Evolutionary conservation across 2,888 invertebrate species (phyloP).

Genomic region (Pecten maximus): DNA sequence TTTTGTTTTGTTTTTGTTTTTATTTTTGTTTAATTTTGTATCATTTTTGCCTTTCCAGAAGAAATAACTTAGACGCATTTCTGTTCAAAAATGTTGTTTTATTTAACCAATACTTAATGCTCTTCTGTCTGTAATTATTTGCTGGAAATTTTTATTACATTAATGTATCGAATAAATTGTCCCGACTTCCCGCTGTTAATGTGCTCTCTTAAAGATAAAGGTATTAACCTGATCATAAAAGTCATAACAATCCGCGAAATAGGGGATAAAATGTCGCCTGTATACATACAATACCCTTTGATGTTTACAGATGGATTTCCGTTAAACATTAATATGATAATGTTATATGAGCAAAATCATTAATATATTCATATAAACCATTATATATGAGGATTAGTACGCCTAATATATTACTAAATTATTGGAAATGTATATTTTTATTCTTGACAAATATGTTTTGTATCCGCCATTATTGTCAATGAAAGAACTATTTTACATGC

Average conservation of each 20-base stretch:
- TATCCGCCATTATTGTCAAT: no score
- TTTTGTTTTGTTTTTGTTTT: no score
- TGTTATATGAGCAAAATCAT: constrained; percentile 3
- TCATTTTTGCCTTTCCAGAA: no score
- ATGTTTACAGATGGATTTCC: background rate
- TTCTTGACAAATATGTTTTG: no score
- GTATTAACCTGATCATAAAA: background rate
- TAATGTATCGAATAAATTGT: background rate
- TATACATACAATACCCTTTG: background rate
- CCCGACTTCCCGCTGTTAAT: background rate
- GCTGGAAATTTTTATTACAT: background rate
- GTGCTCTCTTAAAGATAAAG: background rate
- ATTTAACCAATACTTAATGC: no score
- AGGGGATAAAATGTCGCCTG: background rate
- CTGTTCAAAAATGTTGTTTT: no score
- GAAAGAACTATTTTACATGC: no score
- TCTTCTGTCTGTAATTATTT: background rate
- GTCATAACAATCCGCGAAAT: background rate
- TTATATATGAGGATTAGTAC: no score
- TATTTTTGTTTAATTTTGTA: no score
- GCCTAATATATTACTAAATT: no score
- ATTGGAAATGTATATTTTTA: no score
- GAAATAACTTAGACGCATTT: no score
- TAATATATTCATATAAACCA: background rate
- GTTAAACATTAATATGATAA: background rate